Evolutionary conservation across 2,888 invertebrate species (phyloP), one percentile per base, ranked within the genome.

Genomic region (Sminthurinus aureus): DNA sequence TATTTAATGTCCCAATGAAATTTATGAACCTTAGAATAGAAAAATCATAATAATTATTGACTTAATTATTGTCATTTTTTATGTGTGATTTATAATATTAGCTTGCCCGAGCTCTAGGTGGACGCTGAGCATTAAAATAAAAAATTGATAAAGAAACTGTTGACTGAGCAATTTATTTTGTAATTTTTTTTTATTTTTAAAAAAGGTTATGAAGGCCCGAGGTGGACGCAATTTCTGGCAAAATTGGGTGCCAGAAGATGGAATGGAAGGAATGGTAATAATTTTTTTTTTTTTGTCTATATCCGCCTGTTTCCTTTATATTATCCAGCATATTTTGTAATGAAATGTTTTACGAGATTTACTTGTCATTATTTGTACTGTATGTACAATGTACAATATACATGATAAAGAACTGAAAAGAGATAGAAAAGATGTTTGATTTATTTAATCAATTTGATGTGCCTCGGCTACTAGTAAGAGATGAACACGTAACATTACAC

Each of bases 211-310:
- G 94, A 91, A 97, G 82, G 93, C 94, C 85, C 93, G 94, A 87
- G 98, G 98, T 0, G 98, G 98, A 0, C 92, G 96, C 86, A 95
- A 95, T 76, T 94, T 93, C 88, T 98, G 98, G 98, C 94, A 94
- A 87, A 94, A 94, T 89, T 98, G 98, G 98, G 93, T 94, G 86
- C 98, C 98, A 0, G 93, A 94, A 87, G 71, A 71, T 26, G 71
- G 71, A 6, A 71, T 71, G 71, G 26, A 26, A 15, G 71, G 71
- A 8, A 13, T 71, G 24, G 71, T 71, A 71, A 71, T 15, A 67
- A 67, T 67, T 2, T n/a, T 67, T 67, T 67, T 26, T 13, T 26
- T 71, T 20, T 66, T 18, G 18, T 66, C 20, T 66, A n/a, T 9
- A n/a, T 66, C 15, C 15, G 20, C 15, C 11, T 66, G 15, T 66